These are phyloP conservation scores for Acheta domesticus DNA, from an alignment of 2,888 invertebrate genomes.

Conservation along the genomic window DNA sequence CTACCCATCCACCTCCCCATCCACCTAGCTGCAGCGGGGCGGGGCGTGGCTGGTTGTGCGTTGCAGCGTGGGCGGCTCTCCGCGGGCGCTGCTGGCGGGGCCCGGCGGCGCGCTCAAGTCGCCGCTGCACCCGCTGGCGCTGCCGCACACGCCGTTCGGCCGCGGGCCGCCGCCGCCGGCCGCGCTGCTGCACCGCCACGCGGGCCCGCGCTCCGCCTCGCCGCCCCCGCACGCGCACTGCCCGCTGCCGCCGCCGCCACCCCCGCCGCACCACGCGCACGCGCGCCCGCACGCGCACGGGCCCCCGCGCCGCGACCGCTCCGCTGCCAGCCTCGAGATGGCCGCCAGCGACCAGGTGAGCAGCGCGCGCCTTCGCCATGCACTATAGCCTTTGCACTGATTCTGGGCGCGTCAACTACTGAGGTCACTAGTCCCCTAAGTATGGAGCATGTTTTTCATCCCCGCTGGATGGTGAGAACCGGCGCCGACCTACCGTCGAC, in stretches of 20 bases:
- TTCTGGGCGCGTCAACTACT: too few relatives aligned
- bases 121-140: neutral
- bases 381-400: too few relatives aligned
- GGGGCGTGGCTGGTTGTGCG: too few relatives aligned
- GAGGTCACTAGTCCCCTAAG: too few relatives aligned
- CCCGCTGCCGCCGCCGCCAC: neutral
- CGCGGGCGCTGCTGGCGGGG: neutral
- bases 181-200: neutral
- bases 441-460: too few relatives aligned
- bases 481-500: too few relatives aligned
- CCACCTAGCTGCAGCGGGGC: too few relatives aligned
- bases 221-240: neutral
- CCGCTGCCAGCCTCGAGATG: neutral
- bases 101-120: neutral
- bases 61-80: neutral
- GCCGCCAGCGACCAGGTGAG: conserved; percentile 5
- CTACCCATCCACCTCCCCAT: too few relatives aligned
- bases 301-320: neutral
- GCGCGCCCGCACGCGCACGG: neutral
- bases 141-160: neutral
- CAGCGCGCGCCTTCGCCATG: too few relatives aligned
- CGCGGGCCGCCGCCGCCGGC: neutral
- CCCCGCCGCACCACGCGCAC: neutral
- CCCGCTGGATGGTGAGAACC: too few relatives aligned
- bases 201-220: neutral